Conservation (phyloP, 1,140 invertebrate species). For the Latrodectus geometricus region DNA sequence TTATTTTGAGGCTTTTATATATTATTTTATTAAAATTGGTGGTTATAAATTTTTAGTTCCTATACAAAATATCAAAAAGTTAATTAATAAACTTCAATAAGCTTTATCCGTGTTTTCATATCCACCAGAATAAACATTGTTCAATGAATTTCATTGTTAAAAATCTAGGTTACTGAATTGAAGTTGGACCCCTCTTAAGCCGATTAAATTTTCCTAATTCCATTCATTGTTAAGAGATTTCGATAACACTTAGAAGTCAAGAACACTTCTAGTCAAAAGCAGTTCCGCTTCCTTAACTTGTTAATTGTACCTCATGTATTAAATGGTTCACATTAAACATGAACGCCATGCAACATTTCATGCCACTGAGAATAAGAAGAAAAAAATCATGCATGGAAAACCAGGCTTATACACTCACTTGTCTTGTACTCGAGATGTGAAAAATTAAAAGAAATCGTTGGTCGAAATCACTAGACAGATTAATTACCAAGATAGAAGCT, state of each 20-base stretch:
- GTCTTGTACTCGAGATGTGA: slow-evolving; percentile 2
- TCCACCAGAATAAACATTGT: no score
- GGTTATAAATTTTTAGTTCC: no score
- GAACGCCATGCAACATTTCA: not conserved
- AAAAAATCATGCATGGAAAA: not conserved
- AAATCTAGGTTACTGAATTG: no score
- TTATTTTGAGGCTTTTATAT: no score
- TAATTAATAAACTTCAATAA: no score
- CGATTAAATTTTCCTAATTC: not conserved
- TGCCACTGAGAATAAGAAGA: not conserved
- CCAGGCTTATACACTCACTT: not conserved
- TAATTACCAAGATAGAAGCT: slow-evolving; percentile 52
- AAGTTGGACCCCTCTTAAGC: no score
- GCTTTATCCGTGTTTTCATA: no score
- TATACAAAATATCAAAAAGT: no score
- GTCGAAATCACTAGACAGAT: slow-evolving; percentile 23
- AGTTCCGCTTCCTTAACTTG: not conserved
- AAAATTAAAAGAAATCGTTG: slow-evolving; percentile 30
- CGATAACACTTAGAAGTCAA: not conserved
- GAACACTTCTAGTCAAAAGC: not conserved
- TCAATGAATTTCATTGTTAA: no score
- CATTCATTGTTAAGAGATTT: not conserved
- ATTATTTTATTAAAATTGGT: no score
- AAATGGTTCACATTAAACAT: not conserved
- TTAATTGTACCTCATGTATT: not conserved